Evolutionary conservation across 2,113 vertebrate genomes (phyloP), one percentile per base, ranked within the genome.

Genomic region (Gymnorhina tibicen): DNA sequence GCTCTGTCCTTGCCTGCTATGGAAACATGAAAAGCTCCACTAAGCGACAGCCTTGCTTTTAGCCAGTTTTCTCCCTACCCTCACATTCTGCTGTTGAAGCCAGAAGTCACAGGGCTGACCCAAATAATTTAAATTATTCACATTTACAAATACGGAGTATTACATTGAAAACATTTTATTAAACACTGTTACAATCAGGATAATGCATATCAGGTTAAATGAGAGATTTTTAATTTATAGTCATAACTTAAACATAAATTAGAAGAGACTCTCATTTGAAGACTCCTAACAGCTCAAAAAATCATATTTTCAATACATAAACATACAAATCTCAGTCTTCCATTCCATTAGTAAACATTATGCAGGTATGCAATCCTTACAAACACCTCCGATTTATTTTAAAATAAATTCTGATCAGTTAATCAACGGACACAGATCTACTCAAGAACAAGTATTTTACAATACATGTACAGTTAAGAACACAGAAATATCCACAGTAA

Each of bases 161-260:
- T 87, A 47, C 7, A 53, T 14, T 75, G 21, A 59, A 93, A 91
- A 75, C 3, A 22, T 56, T 97, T 97, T 97, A 96, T 95, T 95
- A 85, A 89, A 74, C 46, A 90, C 37, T 35, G 21, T 70, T 90
- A 80, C 59, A 93, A 91, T 83, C 6, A 91, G 60, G 50, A 91
- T 39, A 90, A 56, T 74, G 90, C 39, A 30, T 58, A 62, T 13
- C 13, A 37, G 22, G 22, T 76, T 69, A 91, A 84, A 37, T 73
- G 72, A 86, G 27, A 55, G 6, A 39, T 60, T 70, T 64, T 76
- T 77, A 88, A 93, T 76, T 97, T 95, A 92, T 55, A 37, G 75
- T 73, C 23, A 96, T 96, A 97, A 95, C 6, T 96, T 97, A 97
- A 90, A 75, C 16, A 96, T 95, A 96, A 89, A 20, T 95, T 92